Conservation (phyloP, 1,140 invertebrate genomes). For the Danaus plexippus region DNA sequence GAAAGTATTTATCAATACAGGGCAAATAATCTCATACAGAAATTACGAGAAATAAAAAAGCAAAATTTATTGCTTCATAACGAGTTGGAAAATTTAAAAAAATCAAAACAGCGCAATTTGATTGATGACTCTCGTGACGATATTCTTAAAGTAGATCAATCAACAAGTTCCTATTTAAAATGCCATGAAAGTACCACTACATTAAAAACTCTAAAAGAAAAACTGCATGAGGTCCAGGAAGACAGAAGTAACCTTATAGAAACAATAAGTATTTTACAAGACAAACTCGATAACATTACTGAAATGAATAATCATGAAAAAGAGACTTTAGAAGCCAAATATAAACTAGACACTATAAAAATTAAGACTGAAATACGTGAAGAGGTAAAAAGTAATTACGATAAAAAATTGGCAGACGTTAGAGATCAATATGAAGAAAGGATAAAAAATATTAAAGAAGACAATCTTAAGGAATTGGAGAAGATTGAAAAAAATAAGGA, state of each 20-base stretch:
- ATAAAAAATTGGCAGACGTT: conserved; percentile 37
- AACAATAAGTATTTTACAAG: conserved; percentile 36
- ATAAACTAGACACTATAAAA: conserved; percentile 46
- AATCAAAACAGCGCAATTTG: conserved; percentile 23
- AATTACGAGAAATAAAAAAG: conserved; percentile 55
- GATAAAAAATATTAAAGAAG: conserved; percentile 31
- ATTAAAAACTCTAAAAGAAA: conserved; percentile 33
- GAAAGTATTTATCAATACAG: conserved; percentile 27
- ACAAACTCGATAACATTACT: conserved; percentile 35
- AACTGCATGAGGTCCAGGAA: conserved; percentile 41
- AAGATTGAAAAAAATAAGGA: conserved; percentile 25
- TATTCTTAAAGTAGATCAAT: conserved; percentile 30
- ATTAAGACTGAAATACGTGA: conserved; percentile 29
- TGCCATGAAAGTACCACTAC: conserved; percentile 28
- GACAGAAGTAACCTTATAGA: conserved; percentile 40
- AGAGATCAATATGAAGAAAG: conserved; percentile 33
- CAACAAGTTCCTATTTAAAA: conserved; percentile 27
- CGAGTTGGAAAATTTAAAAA: conserved; percentile 38
- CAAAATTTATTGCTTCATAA: conserved; percentile 45
- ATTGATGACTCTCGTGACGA: conserved; percentile 18
- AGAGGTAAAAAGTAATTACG: conserved; percentile 33
- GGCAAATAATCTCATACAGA: conserved; percentile 43
- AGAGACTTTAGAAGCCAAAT: conserved; percentile 39
- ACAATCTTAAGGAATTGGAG: conserved; percentile 24
- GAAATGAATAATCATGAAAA: conserved; percentile 44